Evolutionary conservation across 2,113 vertebrate species (phyloP).

Genomic region (Trematocara unimaculatum): DNA sequence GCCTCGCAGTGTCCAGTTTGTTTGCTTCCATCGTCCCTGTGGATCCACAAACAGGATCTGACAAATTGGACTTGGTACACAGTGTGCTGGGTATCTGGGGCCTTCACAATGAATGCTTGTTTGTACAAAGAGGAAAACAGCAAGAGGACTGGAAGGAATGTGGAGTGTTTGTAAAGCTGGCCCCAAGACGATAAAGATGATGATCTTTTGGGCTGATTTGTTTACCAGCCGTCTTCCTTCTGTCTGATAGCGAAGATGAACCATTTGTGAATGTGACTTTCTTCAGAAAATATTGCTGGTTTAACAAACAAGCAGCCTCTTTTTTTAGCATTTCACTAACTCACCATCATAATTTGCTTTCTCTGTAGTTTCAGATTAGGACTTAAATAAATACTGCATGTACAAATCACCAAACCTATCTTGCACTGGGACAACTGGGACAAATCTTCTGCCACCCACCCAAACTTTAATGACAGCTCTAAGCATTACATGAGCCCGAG

Average conservation of each 20-base stretch:
- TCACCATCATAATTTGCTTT: background rate
- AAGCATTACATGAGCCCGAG: background rate
- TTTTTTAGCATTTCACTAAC: background rate
- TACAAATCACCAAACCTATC: background rate
- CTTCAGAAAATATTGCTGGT: background rate
- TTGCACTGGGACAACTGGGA: background rate
- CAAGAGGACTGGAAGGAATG: background rate
- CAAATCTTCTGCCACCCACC: background rate
- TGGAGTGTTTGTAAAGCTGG: conserved; percentile 9
- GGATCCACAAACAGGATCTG: background rate
- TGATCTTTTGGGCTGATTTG: background rate
- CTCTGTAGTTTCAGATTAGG: background rate
- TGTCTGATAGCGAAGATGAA: background rate
- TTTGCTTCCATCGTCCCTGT: background rate
- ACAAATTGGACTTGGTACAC: conserved; percentile 28
- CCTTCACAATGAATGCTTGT: background rate
- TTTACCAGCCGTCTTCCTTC: background rate
- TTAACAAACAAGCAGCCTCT: background rate
- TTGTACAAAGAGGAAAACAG: background rate
- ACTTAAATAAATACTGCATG: background rate
- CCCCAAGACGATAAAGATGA: background rate
- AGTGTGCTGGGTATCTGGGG: background rate
- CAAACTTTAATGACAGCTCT: background rate
- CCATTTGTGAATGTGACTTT: background rate
- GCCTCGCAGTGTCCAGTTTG: background rate